Conservation (phyloP, 2,113 vertebrate species). For the Coregonus clupeaformis region DNA sequence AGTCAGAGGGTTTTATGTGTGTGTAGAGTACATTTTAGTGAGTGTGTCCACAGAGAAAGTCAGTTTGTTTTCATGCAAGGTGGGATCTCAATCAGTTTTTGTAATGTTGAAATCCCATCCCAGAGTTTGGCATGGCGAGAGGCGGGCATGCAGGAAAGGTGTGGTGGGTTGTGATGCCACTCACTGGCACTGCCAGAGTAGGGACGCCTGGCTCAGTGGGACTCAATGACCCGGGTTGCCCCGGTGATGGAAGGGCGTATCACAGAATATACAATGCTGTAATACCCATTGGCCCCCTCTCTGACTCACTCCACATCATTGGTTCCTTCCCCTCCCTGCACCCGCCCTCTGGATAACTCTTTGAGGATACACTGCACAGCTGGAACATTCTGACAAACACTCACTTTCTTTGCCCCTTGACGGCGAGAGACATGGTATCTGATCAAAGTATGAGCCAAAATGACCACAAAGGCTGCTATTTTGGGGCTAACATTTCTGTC, state of each 20-base stretch:
- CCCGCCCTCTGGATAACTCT: background rate
- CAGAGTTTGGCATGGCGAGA: constrained; percentile 3
- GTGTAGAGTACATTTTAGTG: background rate
- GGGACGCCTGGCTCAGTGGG: constrained; percentile 27
- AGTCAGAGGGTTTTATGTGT: constrained; percentile 8
- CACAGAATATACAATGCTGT: background rate
- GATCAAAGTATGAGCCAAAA: background rate
- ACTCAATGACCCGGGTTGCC: constrained; percentile 21
- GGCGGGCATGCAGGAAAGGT: constrained; percentile 45
- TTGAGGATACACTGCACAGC: background rate
- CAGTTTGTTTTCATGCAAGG: constrained; percentile 30
- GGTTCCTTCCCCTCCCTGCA: constrained; percentile 1
- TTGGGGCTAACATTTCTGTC: background rate
- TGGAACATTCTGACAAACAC: background rate
- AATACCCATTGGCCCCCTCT: background rate
- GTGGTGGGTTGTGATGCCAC: constrained; percentile 26
- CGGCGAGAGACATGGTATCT: background rate
- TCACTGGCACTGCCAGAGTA: constrained; percentile 1
- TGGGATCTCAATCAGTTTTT: constrained; percentile 2
- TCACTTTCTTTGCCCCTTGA: background rate
- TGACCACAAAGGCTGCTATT: background rate
- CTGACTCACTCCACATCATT: constrained; percentile 12
- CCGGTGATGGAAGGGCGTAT: constrained; percentile 27
- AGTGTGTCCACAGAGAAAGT: background rate
- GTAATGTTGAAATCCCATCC: constrained; percentile 43